phyloP scores from a whole-genome alignment of 2,113 vertebrate genomes.

The Theristicus caerulescens region DNA sequence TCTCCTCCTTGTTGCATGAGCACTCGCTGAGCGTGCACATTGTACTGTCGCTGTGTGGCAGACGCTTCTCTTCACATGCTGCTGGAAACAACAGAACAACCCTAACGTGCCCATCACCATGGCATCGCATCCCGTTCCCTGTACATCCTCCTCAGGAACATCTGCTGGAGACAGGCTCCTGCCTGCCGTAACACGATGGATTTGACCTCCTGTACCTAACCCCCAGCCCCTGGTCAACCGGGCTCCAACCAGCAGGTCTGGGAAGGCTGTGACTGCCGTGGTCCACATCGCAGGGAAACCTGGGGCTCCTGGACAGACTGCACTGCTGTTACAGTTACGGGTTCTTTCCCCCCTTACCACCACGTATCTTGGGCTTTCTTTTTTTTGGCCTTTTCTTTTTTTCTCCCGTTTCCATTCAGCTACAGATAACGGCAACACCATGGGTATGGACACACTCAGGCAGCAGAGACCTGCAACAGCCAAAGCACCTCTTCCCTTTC shows the following conservation, averaged over 20 bases:
- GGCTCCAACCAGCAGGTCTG: neutral
- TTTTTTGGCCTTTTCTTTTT: neutral
- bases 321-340: neutral
- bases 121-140: neutral
- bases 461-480: neutral
- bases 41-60: neutral
- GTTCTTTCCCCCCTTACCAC: neutral
- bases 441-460: fast-evolving
- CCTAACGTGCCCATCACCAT: neutral
- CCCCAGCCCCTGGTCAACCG: neutral
- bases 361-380: fast-evolving
- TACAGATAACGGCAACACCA: neutral
- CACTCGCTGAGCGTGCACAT: neutral
- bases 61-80: neutral
- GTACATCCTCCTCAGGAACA: neutral
- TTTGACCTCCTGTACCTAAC: neutral
- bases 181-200: fast-evolving
- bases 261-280: neutral
- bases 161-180: neutral
- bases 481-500: slow-evolving; percentile 1
- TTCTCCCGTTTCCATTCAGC: neutral
- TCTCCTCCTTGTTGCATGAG: neutral
- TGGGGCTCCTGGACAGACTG: neutral
- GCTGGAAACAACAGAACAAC: neutral
- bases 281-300: neutral